phyloP scores from a whole-genome alignment of 2,113 vertebrate species.

The Erythrocercus mccallii region DNA sequence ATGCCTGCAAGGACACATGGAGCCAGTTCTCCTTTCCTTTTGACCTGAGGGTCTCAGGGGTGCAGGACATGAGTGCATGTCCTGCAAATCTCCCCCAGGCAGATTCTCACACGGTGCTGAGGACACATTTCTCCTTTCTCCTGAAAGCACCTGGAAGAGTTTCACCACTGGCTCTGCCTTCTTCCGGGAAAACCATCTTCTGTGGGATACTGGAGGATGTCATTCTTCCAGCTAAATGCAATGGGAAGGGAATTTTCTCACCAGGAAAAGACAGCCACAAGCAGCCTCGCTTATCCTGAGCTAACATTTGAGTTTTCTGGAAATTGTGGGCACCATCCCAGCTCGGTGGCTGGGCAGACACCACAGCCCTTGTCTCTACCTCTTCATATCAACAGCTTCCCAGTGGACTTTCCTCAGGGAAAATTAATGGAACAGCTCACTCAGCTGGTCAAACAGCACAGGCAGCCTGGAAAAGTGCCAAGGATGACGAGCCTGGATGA shows the following conservation, averaged over 20 bases:
- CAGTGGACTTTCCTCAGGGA: not conserved
- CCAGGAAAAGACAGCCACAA: not conserved
- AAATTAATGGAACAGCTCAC: not conserved
- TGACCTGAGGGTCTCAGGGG: not conserved
- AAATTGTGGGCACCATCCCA: not conserved
- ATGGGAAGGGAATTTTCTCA: not conserved
- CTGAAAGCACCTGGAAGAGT: not conserved
- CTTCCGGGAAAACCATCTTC: not conserved
- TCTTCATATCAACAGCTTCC: not conserved
- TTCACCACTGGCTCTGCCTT: not conserved
- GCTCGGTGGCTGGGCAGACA: not conserved
- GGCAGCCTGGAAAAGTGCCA: not conserved
- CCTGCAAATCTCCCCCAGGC: not conserved
- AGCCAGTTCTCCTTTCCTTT: not conserved
- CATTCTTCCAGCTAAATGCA: not conserved
- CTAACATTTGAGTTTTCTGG: not conserved
- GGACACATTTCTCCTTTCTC: accelerated
- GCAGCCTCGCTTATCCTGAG: not conserved
- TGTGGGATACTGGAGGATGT: not conserved
- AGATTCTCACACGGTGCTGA: not conserved
- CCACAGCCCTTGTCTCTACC: accelerated
- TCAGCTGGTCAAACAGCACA: not conserved
- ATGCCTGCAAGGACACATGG: not conserved
- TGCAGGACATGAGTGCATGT: not conserved
- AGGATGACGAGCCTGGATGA: not conserved